Percentiles rank a stretch among this genome's conserved stretches.
Evolutionary conservation across 2,797 vertebrate genomes (phyloP).

Genomic region (Cirrhinus mrigala): DNA sequence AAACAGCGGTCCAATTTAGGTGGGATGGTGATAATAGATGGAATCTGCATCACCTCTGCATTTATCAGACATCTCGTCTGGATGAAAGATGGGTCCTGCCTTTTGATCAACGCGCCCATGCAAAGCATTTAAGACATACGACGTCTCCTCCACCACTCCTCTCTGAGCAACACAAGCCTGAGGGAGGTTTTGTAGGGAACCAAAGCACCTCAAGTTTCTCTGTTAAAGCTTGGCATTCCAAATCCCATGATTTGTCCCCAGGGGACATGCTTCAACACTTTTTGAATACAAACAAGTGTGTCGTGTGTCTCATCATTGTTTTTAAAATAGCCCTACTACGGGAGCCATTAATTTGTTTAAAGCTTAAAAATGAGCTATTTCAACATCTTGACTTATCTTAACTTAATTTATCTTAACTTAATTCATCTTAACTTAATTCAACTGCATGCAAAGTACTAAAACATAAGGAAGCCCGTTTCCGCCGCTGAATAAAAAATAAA

Average conservation of each 20-base stretch:
- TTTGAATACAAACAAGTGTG: conserved; percentile 35
- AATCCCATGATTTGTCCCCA: conserved; percentile 24
- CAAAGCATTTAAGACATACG: conserved; percentile 51
- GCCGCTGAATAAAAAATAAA: no score
- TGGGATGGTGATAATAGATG: conserved; percentile 22
- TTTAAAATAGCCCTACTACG: conserved; percentile 12
- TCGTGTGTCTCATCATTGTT: conserved; percentile 13
- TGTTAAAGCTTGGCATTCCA: conserved; percentile 29
- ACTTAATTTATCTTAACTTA: no score
- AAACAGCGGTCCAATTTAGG: not conserved
- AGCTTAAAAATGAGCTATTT: not conserved
- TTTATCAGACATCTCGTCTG: conserved; percentile 43
- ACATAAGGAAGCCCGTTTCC: not conserved
- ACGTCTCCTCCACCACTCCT: conserved; percentile 34
- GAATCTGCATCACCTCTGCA: conserved; percentile 45
- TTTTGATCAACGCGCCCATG: conserved; percentile 58
- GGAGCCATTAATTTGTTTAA: not conserved
- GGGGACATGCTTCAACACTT: conserved; percentile 42
- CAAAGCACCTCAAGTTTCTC: conserved; percentile 44
- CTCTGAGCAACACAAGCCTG: conserved; percentile 33
- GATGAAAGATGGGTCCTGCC: conserved; percentile 56
- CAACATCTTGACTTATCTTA: no score
- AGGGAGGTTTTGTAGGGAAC: conserved; percentile 29
- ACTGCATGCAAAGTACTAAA: not conserved
- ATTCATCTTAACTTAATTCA: no score